Evolutionary conservation across 2,797 vertebrate genomes (phyloP).

Genomic region (Enteromius thamalakanensis): DNA sequence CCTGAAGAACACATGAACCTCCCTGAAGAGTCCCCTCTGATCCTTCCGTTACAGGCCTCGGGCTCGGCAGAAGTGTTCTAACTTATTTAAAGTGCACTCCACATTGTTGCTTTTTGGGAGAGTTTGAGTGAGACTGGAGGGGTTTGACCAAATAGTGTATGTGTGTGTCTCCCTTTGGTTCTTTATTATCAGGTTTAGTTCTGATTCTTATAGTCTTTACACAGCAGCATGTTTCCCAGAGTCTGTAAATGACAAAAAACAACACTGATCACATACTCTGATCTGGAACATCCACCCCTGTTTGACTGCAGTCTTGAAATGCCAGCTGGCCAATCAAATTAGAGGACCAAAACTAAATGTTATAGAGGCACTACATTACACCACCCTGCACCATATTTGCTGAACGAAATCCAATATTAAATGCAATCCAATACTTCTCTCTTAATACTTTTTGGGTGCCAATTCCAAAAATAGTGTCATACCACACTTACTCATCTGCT

Average conservation of each 20-base stretch:
- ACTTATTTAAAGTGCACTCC: constrained; percentile 3
- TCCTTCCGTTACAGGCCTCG: not conserved
- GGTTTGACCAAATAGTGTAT: constrained; percentile 17
- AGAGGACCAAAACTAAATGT: not conserved
- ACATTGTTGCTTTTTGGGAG: not conserved
- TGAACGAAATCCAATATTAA: not conserved
- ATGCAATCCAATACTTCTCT: not conserved
- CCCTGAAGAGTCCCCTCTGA: constrained; percentile 4
- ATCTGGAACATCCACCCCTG: not conserved
- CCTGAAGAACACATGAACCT: constrained; percentile 2
- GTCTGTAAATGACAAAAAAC: not conserved
- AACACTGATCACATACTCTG: not conserved
- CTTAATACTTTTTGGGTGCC: not conserved
- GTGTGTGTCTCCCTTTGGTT: constrained; percentile 10
- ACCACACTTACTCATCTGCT: not conserved
- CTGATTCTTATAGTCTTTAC: not conserved
- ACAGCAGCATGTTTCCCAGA: not conserved
- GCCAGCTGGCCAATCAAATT: not conserved
- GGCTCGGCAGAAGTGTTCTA: not conserved
- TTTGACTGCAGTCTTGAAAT: not conserved
- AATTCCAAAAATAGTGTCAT: not conserved
- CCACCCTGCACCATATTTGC: not conserved
- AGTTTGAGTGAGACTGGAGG: not conserved
- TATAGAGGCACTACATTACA: not conserved
- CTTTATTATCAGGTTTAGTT: constrained; percentile 26